Conservation (phyloP, 2,113 vertebrate species). For the Rallus limicola region DNA sequence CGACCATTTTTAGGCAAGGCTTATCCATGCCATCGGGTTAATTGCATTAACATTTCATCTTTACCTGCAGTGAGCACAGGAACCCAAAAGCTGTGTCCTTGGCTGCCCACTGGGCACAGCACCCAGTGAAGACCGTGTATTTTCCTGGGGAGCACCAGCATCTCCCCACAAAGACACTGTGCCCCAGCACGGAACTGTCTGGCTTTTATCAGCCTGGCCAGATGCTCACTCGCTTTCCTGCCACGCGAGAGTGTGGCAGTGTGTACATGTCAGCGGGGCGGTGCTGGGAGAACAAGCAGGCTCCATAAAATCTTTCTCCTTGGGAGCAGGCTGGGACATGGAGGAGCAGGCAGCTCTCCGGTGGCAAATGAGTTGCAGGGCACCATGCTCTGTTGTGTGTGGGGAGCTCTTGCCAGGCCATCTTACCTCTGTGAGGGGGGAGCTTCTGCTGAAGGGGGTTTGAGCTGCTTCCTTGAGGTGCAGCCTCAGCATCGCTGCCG, state of each 20-base stretch:
- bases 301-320: not conserved
- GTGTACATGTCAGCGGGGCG: not conserved
- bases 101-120: not conserved
- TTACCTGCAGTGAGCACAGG: not conserved
- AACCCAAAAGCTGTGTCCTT: not conserved
- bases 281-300: not conserved
- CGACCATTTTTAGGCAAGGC: not conserved
- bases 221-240: not conserved
- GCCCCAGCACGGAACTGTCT: not conserved
- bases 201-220: constrained; percentile 13
- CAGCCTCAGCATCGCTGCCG: not conserved
- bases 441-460: not conserved
- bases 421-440: not conserved
- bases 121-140: rapidly evolving
- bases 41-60: constrained; percentile 15
- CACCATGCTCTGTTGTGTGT: not conserved
- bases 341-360: not conserved
- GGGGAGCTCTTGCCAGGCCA: not conserved
- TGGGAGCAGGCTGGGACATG: not conserved
- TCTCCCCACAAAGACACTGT: not conserved
- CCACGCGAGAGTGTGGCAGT: not conserved
- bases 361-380: not conserved
- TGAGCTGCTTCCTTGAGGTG: not conserved
- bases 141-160: not conserved
- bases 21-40: not conserved